phyloP scores from a whole-genome alignment of 2,888 invertebrate species.

The Carabus problematicus region DNA sequence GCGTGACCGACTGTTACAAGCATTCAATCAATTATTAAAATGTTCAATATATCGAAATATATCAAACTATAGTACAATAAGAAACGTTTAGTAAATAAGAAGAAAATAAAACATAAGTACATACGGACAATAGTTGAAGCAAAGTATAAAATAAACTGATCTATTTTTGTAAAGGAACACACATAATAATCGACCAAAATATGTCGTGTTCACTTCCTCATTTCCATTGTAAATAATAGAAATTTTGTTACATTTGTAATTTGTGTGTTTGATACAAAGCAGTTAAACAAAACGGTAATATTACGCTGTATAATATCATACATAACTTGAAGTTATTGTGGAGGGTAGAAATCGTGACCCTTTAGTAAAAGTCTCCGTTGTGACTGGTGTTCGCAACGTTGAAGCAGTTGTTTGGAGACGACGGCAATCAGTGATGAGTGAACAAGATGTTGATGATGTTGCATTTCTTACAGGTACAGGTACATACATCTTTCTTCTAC shows the following conservation, averaged over 20 bases:
- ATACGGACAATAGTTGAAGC: conserved; percentile 30
- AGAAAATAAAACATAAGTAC: not conserved
- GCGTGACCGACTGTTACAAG: conserved; percentile 31
- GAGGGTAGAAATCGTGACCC: conserved; percentile 57
- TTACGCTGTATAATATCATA: conserved; percentile 5
- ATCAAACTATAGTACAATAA: conserved; percentile 42
- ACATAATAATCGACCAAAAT: conserved; percentile 35
- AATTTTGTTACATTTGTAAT: conserved; percentile 27
- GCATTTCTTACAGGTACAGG: conserved; percentile 85
- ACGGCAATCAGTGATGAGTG: conserved; percentile 74
- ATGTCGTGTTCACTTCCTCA: conserved; percentile 35
- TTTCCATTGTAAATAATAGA: conserved; percentile 32
- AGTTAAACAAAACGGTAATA: not conserved
- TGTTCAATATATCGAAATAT: conserved; percentile 39
- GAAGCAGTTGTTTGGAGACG: conserved; percentile 62
- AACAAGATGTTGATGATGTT: conserved; percentile 91
- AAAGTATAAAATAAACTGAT: conserved; percentile 33
- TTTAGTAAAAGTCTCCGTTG: conserved; percentile 60
- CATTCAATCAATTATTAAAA: conserved; percentile 38
- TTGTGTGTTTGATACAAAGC: conserved; percentile 14
- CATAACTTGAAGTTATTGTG: conserved; percentile 51
- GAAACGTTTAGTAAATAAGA: conserved; percentile 27
- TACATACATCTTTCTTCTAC: conserved; percentile 46
- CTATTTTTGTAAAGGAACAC: conserved; percentile 30
- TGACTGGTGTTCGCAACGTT: conserved; percentile 59